These are phyloP conservation scores for Nematostella vectensis DNA, from an alignment of 92 coral and sea anemone genomes.

Conservation along the genomic window DNA sequence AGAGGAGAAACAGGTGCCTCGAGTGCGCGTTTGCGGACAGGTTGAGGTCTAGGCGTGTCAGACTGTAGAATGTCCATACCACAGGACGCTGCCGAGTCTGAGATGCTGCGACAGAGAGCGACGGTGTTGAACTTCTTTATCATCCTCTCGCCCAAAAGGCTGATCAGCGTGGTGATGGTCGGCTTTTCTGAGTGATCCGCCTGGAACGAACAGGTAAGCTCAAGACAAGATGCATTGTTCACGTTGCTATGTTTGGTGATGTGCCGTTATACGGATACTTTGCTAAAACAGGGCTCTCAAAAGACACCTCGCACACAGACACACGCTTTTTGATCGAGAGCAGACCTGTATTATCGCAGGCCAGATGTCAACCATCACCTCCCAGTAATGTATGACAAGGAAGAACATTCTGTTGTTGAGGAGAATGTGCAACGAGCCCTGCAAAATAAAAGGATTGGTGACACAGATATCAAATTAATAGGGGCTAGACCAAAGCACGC, in stretches of 20 bases:
- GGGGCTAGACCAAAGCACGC: background rate
- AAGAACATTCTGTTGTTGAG: constrained; percentile 77
- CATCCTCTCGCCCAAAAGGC: constrained; percentile 68
- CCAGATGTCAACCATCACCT: constrained; percentile 89
- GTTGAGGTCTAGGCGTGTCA: constrained; percentile 32
- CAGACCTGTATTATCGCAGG: constrained; percentile 93
- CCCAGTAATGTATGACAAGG: constrained; percentile 91
- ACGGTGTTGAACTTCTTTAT: constrained; percentile 83
- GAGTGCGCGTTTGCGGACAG: constrained; percentile 14
- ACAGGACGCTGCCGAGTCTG: constrained; percentile 52
- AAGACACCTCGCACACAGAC: too few relatives aligned
- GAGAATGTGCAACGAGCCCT: constrained; percentile 85
- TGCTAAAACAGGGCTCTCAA: too few relatives aligned
- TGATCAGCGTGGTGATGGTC: constrained; percentile 65
- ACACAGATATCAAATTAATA: background rate
- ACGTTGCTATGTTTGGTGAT: background rate
- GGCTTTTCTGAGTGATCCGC: constrained; percentile 98
- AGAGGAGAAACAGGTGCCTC: constrained; percentile 15
- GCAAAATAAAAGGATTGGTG: background rate
- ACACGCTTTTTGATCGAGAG: too few relatives aligned
- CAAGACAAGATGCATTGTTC: background rate
- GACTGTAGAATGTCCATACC: constrained; percentile 50
- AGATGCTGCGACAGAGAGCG: constrained; percentile 68
- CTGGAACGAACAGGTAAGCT: constrained; percentile 30
- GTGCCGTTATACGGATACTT: too few relatives aligned